These are phyloP conservation scores for Siniperca obscura DNA, from an alignment of 2,797 vertebrate species.

Conservation along the genomic window DNA sequence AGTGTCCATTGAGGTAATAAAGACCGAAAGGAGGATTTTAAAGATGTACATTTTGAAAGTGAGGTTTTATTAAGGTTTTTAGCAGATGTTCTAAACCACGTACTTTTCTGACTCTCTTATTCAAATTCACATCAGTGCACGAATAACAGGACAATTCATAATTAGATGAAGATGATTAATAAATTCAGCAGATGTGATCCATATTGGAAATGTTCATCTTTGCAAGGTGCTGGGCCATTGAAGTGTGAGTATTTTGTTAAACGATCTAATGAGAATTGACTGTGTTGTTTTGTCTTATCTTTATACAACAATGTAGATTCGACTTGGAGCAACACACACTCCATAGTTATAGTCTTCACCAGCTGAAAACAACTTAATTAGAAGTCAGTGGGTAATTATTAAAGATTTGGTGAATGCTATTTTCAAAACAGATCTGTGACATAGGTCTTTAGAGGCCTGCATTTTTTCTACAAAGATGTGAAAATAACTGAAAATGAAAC, in stretches of 20 bases:
- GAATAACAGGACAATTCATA: conserved; percentile 22
- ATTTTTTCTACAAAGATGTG: conserved; percentile 12
- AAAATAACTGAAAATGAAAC: conserved; percentile 58
- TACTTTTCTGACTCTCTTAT: conserved; percentile 34
- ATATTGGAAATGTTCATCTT: conserved; percentile 28
- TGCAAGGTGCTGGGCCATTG: not conserved
- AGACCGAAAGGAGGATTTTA: not conserved
- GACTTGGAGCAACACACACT: conserved; percentile 5
- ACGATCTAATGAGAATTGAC: conserved; percentile 13
- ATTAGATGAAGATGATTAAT: conserved; percentile 36
- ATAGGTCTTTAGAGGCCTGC: not conserved
- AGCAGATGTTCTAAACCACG: conserved; percentile 25
- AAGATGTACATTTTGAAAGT: not conserved
- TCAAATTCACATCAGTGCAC: conserved; percentile 37
- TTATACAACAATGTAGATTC: conserved; percentile 1
- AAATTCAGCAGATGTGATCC: conserved; percentile 45
- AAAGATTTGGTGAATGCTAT: conserved; percentile 6
- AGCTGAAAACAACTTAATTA: conserved; percentile 16
- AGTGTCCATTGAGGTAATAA: not conserved
- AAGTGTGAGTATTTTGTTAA: conserved; percentile 14
- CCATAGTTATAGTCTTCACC: not conserved
- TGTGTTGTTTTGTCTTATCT: conserved; percentile 9
- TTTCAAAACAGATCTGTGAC: conserved; percentile 15
- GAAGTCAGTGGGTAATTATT: conserved; percentile 6
- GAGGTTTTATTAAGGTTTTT: conserved; percentile 23